Evolutionary conservation across 2,113 vertebrate species (phyloP).

Genomic region (Hemiscyllium ocellatum): DNA sequence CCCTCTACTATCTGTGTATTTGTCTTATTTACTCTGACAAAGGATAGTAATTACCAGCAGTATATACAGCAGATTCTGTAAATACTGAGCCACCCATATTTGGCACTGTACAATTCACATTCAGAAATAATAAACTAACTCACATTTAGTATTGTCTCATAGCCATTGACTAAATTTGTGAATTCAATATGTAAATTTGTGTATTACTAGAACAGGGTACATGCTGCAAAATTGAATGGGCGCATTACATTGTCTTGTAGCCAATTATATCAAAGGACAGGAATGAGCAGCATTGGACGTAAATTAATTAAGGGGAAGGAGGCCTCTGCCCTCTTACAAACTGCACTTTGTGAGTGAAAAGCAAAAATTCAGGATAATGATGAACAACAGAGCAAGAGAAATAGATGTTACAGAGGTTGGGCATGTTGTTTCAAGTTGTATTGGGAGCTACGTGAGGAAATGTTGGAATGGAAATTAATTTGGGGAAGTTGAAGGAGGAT

Average conservation of each 20-base stretch:
- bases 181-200: background rate
- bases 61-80: background rate
- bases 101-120: background rate
- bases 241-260: background rate
- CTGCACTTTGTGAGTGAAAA: background rate
- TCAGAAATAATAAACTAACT: background rate
- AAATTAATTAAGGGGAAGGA: background rate
- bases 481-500: background rate
- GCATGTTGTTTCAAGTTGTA: background rate
- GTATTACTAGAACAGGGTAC: background rate
- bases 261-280: background rate
- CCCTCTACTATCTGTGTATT: background rate
- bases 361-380: background rate
- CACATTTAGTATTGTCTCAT: background rate
- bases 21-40: background rate
- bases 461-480: background rate
- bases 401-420: background rate
- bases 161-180: background rate
- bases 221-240: background rate
- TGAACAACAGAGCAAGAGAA: background rate
- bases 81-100: background rate
- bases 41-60: background rate
- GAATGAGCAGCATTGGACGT: background rate
- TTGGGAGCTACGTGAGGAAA: background rate
- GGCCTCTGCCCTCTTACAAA: background rate